Percentiles rank a stretch among this genome's conserved stretches.
phyloP scores from a whole-genome alignment of 2,797 vertebrate genomes.

The Otolemur crassicaudatus region DNA sequence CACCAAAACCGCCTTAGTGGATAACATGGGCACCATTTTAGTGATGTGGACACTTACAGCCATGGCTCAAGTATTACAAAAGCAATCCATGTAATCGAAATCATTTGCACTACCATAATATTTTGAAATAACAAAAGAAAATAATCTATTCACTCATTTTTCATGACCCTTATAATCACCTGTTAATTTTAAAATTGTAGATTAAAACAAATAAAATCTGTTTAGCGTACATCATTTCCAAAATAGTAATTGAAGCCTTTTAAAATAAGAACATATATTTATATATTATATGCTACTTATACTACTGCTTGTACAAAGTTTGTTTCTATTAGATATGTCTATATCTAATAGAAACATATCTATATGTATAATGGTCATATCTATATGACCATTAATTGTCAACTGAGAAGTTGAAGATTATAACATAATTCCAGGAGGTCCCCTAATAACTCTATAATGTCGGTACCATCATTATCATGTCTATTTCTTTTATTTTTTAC shows the following conservation, averaged over 20 bases:
- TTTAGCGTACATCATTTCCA: neutral
- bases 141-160: neutral
- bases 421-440: neutral
- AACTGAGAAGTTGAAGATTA: neutral
- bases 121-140: neutral
- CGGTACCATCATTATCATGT: neutral
- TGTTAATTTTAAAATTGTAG: neutral
- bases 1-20: neutral
- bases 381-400: neutral
- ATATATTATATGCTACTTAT: neutral
- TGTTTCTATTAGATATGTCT: neutral
- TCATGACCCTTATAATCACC: neutral
- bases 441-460: neutral
- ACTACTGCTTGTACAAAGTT: neutral
- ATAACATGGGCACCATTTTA: neutral
- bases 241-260: neutral
- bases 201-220: neutral
- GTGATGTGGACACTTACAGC: neutral
- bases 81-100: neutral
- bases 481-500: neutral
- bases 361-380: no score
- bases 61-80: neutral
- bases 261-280: neutral
- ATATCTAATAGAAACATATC: no score
- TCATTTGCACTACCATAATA: neutral